These are phyloP conservation scores for Agapostemon virescens DNA, from an alignment of 2,888 invertebrate species.

Conservation along the genomic window DNA sequence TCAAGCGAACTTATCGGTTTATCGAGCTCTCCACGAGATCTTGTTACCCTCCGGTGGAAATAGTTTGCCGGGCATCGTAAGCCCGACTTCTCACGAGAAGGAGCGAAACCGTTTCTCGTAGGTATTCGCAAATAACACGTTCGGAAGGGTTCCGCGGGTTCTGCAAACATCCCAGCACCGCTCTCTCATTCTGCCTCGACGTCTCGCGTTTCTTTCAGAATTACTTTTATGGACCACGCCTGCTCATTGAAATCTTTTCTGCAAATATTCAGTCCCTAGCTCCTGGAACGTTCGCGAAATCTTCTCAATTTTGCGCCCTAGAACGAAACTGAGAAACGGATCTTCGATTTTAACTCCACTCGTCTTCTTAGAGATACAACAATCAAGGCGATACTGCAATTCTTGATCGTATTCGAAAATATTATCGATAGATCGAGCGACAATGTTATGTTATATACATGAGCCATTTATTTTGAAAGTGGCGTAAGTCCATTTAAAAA, in stretches of 20 bases:
- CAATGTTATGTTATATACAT: too few relatives aligned
- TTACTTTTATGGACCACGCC: slow-evolving; percentile 33
- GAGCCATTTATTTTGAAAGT: too few relatives aligned
- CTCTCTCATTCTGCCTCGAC: slow-evolving; percentile 58
- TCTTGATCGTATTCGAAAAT: too few relatives aligned
- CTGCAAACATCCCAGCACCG: slow-evolving; percentile 67
- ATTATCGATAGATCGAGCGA: too few relatives aligned
- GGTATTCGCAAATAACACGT: slow-evolving; percentile 71
- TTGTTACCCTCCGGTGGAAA: slow-evolving; percentile 60
- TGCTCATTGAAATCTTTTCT: slow-evolving; percentile 7
- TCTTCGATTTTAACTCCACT: background rate
- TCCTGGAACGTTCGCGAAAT: background rate
- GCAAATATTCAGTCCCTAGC: slow-evolving; percentile 29
- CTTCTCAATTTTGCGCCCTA: background rate
- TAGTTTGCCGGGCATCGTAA: slow-evolving; percentile 60
- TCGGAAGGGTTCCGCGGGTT: slow-evolving; percentile 61
- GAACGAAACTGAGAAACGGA: background rate
- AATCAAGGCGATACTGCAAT: background rate
- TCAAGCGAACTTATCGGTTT: slow-evolving; percentile 50
- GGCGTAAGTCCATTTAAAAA: too few relatives aligned
- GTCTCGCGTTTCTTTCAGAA: slow-evolving; percentile 55
- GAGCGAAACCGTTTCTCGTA: slow-evolving; percentile 60
- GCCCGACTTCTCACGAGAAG: slow-evolving; percentile 66
- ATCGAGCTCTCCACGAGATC: slow-evolving; percentile 52
- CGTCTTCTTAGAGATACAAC: background rate